Evolutionary conservation across 2,797 vertebrate genomes (phyloP).

Genomic region (Cheirogaleus major): DNA sequence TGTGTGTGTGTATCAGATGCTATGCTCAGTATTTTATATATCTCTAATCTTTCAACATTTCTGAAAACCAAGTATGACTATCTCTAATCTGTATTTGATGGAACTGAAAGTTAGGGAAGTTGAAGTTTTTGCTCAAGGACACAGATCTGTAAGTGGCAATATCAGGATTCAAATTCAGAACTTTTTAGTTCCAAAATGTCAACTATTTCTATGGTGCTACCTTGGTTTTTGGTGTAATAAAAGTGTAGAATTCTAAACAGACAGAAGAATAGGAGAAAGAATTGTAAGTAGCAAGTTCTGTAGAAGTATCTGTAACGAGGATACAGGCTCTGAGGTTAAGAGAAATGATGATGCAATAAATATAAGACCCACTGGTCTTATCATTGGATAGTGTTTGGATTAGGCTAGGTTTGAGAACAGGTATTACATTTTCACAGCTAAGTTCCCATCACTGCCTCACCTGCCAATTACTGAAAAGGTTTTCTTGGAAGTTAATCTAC

Average conservation of each 20-base stretch:
- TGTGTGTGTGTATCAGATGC: neutral
- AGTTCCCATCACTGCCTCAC: neutral
- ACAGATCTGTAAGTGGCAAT: neutral
- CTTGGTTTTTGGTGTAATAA: neutral
- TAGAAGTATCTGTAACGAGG: neutral
- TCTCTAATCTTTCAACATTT: neutral
- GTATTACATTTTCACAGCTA: neutral
- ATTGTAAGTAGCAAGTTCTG: neutral
- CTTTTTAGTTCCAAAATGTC: neutral
- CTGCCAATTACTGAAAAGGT: neutral
- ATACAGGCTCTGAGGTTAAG: neutral
- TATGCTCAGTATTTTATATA: neutral
- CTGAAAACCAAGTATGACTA: neutral
- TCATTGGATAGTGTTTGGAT: neutral
- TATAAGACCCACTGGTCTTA: neutral
- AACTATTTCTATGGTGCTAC: neutral
- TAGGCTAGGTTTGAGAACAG: neutral
- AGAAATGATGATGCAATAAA: neutral
- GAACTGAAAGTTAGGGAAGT: neutral
- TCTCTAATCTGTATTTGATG: neutral
- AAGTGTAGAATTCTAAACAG: neutral
- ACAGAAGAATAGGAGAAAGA: neutral
- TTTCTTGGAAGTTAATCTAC: neutral
- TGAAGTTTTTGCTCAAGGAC: neutral
- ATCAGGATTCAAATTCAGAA: neutral